phyloP scores from a whole-genome alignment of 1,140 invertebrate species.

The Zaprionus capensis region DNA sequence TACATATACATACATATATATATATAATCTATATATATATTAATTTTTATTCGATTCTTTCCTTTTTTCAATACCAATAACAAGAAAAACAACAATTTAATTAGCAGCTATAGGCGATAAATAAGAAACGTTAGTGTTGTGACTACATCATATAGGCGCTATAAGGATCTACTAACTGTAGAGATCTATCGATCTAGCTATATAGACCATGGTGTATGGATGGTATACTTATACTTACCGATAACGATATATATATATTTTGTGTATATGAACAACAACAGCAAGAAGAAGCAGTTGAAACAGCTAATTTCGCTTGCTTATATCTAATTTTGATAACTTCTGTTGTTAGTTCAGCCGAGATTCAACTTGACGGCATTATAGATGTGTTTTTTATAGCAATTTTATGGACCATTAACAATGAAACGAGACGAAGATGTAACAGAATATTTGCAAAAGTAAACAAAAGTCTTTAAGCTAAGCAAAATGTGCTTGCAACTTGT shows the following conservation, averaged over 20 bases:
- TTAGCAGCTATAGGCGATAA: slow-evolving; percentile 57
- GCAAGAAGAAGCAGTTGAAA: slow-evolving; percentile 21
- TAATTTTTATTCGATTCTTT: slow-evolving; percentile 36
- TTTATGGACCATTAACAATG: slow-evolving; percentile 72
- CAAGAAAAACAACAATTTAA: slow-evolving; percentile 29
- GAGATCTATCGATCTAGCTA: slow-evolving; percentile 20
- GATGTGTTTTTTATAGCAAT: slow-evolving; percentile 66
- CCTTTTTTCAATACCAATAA: slow-evolving; percentile 19
- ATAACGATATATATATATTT: slow-evolving; percentile 26
- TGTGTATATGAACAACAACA: slow-evolving; percentile 53
- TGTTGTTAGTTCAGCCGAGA: slow-evolving; percentile 19
- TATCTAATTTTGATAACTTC: slow-evolving; percentile 14
- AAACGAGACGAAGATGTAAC: slow-evolving; percentile 13
- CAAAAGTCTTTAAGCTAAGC: slow-evolving; percentile 24
- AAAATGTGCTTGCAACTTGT: slow-evolving; percentile 20
- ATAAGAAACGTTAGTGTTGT: slow-evolving; percentile 79
- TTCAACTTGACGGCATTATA: slow-evolving; percentile 24
- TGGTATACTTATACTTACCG: slow-evolving; percentile 30
- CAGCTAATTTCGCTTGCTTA: slow-evolving; percentile 17
- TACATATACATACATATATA: not conserved
- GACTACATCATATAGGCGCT: slow-evolving; percentile 57
- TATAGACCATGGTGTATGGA: slow-evolving; percentile 38
- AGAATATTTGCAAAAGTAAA: slow-evolving; percentile 5
- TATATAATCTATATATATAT: slow-evolving; percentile 9
- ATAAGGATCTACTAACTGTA: slow-evolving; percentile 26